phyloP scores from a whole-genome alignment of 2,888 invertebrate species.

The Leucozona laternaria region DNA sequence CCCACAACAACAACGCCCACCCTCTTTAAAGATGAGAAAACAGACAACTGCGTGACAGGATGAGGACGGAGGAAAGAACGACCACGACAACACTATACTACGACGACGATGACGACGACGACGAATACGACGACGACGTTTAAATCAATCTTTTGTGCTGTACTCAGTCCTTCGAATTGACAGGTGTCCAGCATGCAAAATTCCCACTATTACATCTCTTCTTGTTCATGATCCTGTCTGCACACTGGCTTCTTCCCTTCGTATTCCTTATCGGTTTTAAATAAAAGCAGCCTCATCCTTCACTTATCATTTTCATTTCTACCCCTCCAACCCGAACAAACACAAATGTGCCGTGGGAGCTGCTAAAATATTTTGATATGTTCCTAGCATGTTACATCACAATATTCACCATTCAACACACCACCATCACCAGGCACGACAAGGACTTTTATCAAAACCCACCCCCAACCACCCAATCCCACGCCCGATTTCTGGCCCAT shows the following conservation, averaged over 20 bases:
- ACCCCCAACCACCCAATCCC: background rate
- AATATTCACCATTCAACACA: constrained; percentile 56
- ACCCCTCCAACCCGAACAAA: background rate
- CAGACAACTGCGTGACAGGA: constrained; percentile 37
- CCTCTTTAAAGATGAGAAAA: constrained; percentile 50
- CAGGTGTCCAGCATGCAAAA: constrained; percentile 75
- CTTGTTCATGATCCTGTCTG: constrained; percentile 20
- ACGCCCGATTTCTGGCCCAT: constrained; percentile 48
- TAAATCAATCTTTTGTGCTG: constrained; percentile 72
- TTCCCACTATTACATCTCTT: constrained; percentile 63
- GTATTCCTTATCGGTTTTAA: constrained; percentile 58
- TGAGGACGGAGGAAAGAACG: background rate
- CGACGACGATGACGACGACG: constrained; percentile 14
- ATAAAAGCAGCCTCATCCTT: background rate
- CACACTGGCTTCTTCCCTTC: background rate
- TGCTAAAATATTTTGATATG: constrained; percentile 75
- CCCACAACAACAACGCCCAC: constrained; percentile 32
- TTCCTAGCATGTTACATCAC: constrained; percentile 72
- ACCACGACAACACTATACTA: constrained; percentile 14
- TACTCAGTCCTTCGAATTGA: constrained; percentile 63
- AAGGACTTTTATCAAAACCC: constrained; percentile 19
- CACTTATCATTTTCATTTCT: constrained; percentile 1
- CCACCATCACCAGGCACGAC: constrained; percentile 42
- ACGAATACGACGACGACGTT: constrained; percentile 29
- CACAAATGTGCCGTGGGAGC: constrained; percentile 30